These are phyloP conservation scores for Melanotaenia parkinsoni DNA, from an alignment of 2,797 vertebrate genomes.

Conservation along the genomic window DNA sequence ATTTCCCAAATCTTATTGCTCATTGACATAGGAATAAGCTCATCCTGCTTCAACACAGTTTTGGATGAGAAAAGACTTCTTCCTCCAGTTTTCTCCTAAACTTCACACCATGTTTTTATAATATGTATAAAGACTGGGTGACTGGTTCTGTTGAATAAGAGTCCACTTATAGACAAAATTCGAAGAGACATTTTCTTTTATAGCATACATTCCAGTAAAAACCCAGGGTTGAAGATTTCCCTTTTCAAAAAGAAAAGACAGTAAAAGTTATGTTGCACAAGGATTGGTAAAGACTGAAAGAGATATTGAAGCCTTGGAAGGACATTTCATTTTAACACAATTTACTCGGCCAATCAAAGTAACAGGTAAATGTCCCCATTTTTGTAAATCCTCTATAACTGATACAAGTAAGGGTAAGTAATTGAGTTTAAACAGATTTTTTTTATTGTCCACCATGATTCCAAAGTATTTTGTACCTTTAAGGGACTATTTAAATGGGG, in stretches of 20 bases:
- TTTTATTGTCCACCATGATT: not conserved
- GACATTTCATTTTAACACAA: conserved; percentile 1
- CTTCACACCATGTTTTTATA: too few relatives aligned
- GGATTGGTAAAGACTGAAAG: not conserved
- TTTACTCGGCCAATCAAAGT: conserved; percentile 10
- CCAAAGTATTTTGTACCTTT: not conserved
- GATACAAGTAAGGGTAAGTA: not conserved
- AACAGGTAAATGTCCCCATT: not conserved
- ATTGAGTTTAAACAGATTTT: not conserved
- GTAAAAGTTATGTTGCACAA: not conserved
- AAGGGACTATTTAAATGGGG: too few relatives aligned
- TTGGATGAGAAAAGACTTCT: not conserved
- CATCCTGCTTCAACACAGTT: not conserved
- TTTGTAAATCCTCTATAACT: not conserved
- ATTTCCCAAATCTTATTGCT: not conserved
- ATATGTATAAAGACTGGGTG: not conserved
- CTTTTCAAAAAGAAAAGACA: not conserved
- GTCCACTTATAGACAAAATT: not conserved
- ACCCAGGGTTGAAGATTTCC: not conserved
- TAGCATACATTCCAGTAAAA: not conserved
- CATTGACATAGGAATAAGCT: too few relatives aligned
- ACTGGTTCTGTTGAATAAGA: too few relatives aligned
- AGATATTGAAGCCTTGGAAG: not conserved
- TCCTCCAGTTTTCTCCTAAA: not conserved
- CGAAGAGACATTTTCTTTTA: not conserved